phyloP scores from a whole-genome alignment of 2,888 invertebrate genomes.

The Zhengitettix transpicula region DNA sequence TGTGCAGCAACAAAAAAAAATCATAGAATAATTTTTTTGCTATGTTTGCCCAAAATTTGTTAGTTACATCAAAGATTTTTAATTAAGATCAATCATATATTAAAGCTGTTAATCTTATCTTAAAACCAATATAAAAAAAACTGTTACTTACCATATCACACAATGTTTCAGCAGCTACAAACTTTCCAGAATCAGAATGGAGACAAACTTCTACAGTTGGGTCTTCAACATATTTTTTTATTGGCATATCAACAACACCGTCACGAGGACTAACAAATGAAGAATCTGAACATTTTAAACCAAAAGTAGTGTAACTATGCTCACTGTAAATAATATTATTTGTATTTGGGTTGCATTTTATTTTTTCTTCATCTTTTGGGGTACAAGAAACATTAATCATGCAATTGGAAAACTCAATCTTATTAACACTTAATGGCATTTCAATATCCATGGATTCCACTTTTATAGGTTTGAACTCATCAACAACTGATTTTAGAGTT shows the following conservation, averaged over 20 bases:
- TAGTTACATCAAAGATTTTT: too few relatives aligned
- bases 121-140: too few relatives aligned
- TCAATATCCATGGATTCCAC: background rate
- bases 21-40: too few relatives aligned
- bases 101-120: too few relatives aligned
- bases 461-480: too few relatives aligned
- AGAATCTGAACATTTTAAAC: background rate
- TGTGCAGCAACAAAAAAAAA: too few relatives aligned
- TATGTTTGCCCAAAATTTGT: too few relatives aligned
- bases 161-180: slow-evolving; percentile 8
- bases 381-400: background rate
- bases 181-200: slow-evolving; percentile 4
- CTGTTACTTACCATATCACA: slow-evolving; percentile 7
- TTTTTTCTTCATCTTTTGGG: background rate
- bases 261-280: too few relatives aligned
- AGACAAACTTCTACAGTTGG: too few relatives aligned
- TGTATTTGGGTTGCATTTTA: background rate
- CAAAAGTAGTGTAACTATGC: slow-evolving; percentile 7
- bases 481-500: background rate
- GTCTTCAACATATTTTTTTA: too few relatives aligned
- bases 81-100: too few relatives aligned
- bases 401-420: background rate
- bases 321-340: slow-evolving; percentile 4
- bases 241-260: too few relatives aligned
- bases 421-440: background rate